Base-by-base conservation (phyloP, 1,140 invertebrate species). In the Capitella teleta region DNA sequence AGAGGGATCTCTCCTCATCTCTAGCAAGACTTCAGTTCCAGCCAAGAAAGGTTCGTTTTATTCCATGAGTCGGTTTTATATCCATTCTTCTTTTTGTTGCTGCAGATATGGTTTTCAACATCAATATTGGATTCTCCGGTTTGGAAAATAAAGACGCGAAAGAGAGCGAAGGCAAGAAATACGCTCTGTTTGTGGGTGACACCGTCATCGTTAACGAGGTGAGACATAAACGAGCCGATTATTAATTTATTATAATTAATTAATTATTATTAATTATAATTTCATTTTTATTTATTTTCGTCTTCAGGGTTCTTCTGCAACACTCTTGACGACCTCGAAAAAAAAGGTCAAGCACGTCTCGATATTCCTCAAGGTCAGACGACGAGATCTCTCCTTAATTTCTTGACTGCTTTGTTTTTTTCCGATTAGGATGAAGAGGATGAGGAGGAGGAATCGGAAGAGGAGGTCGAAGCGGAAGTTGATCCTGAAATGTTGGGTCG, bases 141-240 rank as follows among this genome's bases (percentile, higher is more conserved):
- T 74, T 99, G 28, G 74, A 70, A 16, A 97, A 98, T 74, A 77
- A 81, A 28, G 60, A 51, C 8, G 82, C 87, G 1, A 79, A 80
- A 24, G 89, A 96, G 34, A 84, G 86, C 57, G 81, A 85, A 67
- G 82, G 83, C 51, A 95, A 96, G 79, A 82, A 74, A 3, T 95
- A 96, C 72, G 91, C 94, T 1, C 74, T 98, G 0, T 98, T 95
- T 62, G 80, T 99, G 58, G 94, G 93, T 16, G 95, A 99, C 73
- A 98, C 94, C 18, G 90, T 97, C 25, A 66, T 94, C 51, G 87
- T 97, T 1, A 87, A 92, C 68, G 88, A 87, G 60, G 85, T 80
- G 42, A 28, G 56, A 28, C 28, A 5, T 5, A n/a, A n/a, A n/a
- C n/a, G n/a, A n/a, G n/a, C n/a, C n/a, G n/a, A n/a, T n/a, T n/a